Evolutionary conservation across 2,888 invertebrate species (phyloP), one percentile per base, ranked within the genome.

Genomic region (Artemia sp.): DNA sequence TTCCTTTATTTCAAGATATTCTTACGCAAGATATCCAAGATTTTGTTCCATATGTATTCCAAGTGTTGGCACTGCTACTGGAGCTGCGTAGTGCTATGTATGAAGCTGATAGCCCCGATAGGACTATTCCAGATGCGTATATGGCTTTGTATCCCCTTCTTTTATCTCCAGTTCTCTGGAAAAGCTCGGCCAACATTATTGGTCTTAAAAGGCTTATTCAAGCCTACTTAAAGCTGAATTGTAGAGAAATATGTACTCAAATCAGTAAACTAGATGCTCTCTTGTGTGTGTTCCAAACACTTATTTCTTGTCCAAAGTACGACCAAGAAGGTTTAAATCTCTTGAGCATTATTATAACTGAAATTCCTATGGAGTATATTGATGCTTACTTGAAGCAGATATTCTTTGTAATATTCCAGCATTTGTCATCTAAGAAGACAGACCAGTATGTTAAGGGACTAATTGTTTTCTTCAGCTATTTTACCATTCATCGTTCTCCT

Each of bases 41-140:
- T 79, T 96, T 98, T 81, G 90, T 96, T 80, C 97, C 97, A 0
- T 98, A 98, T 80, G 92, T 95, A 67, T 96, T 98, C 79, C 98
- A 98, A 89, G 87, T 98, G 80, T 81, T 97, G 64, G 92, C 95
- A 0, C 81, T 96, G 24, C 81, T 96, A 70, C 82, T 97, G 80
- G 95, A 95, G 79, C 71, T 75, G 52, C 76, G 75, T 51, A 71
- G 52, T 50, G 58, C 58, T 8, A 80, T 88, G 72, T 85, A 87
- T 68, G 78, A 78, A 1, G 79, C 78, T 8, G 81, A 82, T 6
- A 78, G 82, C 51, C 58, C 58, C 7, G 71, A 73, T 12, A 71
- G 67, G 1, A 72, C 73, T 6, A 83, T 87, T 72, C 89, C 92
- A 14, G 89, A 87, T 70, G 85, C 88, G 0, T 98, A 97, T 81